These are phyloP conservation scores for Rhea americana DNA, from an alignment of 2,113 vertebrate species.

Conservation along the genomic window DNA sequence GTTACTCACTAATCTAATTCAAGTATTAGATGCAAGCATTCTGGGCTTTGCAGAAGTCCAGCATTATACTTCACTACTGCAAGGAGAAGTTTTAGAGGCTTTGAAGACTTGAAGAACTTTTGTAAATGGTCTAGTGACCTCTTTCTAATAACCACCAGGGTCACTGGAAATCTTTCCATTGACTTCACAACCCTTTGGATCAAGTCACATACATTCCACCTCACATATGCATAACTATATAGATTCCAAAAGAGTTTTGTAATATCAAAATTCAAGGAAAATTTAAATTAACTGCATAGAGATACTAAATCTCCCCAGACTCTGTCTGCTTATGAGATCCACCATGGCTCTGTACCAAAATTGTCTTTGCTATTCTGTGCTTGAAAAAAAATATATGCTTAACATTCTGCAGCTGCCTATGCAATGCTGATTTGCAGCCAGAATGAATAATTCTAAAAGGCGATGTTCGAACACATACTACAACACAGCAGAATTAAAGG, in stretches of 20 bases:
- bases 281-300: neutral
- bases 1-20: neutral
- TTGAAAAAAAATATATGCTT: neutral
- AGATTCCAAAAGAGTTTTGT: neutral
- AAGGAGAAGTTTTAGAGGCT: neutral
- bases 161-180: neutral
- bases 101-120: slow-evolving; percentile 12
- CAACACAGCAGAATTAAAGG: slow-evolving; percentile 65
- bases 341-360: neutral
- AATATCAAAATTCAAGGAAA: neutral
- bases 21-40: neutral
- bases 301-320: neutral
- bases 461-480: slow-evolving; percentile 48
- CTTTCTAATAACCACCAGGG: neutral
- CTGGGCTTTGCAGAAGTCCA: neutral
- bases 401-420: slow-evolving; percentile 45
- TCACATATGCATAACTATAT: neutral
- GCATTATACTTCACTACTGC: neutral
- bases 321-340: neutral
- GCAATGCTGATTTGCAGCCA: slow-evolving; percentile 44
- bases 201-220: neutral
- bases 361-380: neutral
- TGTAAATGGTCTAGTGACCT: slow-evolving; percentile 5
- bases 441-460: slow-evolving; percentile 63
- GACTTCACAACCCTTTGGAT: neutral